Conservation (phyloP, 30 jellyfish, hydroid and myxozoan species). For the Rhopilema esculentum region DNA sequence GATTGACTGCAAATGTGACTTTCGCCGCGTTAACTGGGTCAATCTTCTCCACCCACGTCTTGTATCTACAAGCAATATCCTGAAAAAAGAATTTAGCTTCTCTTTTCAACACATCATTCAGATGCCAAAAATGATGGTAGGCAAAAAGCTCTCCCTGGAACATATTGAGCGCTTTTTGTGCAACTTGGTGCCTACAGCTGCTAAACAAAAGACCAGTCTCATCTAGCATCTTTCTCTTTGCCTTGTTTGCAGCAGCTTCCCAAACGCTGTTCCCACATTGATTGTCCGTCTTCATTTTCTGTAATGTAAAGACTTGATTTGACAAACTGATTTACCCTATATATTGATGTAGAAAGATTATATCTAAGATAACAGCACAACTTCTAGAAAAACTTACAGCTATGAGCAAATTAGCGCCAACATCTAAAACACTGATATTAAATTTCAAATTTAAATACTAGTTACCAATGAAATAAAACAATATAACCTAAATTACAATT, state of each 20-base stretch:
- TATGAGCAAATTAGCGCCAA: too few relatives aligned
- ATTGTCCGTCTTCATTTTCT: conserved; percentile 21
- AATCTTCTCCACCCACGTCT: conserved; percentile 17
- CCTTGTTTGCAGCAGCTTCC: conserved; percentile 36
- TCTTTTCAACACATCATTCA: not conserved
- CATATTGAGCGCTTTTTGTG: conserved; percentile 27
- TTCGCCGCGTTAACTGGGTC: conserved; percentile 7
- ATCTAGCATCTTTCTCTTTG: not conserved
- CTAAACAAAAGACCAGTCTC: conserved; percentile 23
- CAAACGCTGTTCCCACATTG: conserved; percentile 23
- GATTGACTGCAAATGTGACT: conserved; percentile 16
- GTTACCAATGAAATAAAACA: too few relatives aligned
- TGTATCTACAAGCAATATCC: conserved; percentile 19
- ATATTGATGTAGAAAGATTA: too few relatives aligned
- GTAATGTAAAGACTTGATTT: too few relatives aligned
- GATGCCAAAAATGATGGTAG: conserved; percentile 4
- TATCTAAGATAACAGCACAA: too few relatives aligned
- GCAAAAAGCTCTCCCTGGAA: conserved; percentile 25
- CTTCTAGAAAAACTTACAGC: too few relatives aligned
- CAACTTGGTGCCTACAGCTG: conserved; percentile 29
- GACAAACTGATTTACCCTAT: too few relatives aligned
- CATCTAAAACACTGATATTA: too few relatives aligned
- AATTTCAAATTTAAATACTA: too few relatives aligned
- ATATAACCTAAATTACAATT: too few relatives aligned
- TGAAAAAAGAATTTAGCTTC: not conserved